These are phyloP conservation scores for Sarcophaga variegata DNA, from an alignment of 2,888 invertebrate genomes.

Conservation along the genomic window DNA sequence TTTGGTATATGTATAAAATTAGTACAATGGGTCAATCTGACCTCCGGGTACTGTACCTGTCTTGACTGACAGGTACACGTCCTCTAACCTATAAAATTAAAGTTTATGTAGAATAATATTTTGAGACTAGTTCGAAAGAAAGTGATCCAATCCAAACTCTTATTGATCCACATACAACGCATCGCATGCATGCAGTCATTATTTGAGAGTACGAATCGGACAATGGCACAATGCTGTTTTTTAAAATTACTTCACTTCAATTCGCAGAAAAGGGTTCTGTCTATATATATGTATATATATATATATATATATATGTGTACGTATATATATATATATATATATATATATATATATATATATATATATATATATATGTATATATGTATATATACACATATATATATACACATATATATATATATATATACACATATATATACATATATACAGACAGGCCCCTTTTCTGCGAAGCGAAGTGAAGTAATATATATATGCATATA, in stretches of 20 bases:
- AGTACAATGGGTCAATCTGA: background rate
- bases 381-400: too few relatives aligned
- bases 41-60: too few relatives aligned
- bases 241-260: background rate
- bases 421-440: too few relatives aligned
- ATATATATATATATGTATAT: too few relatives aligned
- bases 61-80: too few relatives aligned
- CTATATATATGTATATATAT: background rate
- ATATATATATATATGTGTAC: background rate
- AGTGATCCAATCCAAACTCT: background rate
- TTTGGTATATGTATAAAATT: slow-evolving; percentile 1
- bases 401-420: too few relatives aligned
- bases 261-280: background rate
- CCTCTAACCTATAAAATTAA: background rate
- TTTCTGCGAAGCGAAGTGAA: too few relatives aligned
- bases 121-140: background rate
- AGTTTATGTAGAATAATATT: slow-evolving; percentile 5
- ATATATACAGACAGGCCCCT: too few relatives aligned
- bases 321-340: background rate
- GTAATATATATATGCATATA: too few relatives aligned
- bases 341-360: too few relatives aligned
- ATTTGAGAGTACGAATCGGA: background rate
- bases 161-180: background rate
- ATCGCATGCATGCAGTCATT: background rate
- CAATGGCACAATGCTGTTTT: slow-evolving; percentile 13